Evolutionary conservation across 2,113 vertebrate species (phyloP).

Genomic region (Sylvilagus bachmani): DNA sequence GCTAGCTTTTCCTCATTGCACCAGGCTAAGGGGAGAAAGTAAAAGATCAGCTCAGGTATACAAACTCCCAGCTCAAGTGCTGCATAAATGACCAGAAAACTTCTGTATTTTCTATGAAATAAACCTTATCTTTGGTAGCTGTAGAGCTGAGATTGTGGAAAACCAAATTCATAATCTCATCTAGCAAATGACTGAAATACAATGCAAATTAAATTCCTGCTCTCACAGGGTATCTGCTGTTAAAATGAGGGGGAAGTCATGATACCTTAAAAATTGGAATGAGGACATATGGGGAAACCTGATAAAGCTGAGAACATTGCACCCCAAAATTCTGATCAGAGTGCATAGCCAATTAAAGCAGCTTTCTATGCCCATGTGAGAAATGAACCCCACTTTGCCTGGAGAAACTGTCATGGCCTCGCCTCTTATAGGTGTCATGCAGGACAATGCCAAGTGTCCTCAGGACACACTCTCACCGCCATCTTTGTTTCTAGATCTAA

Average conservation of each 20-base stretch:
- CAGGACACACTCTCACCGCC: too few species aligned
- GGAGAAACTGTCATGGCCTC: background rate
- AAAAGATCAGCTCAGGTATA: background rate
- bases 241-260: too few species aligned
- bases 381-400: background rate
- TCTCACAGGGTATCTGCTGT: background rate
- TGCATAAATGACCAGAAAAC: background rate
- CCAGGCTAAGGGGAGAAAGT: background rate
- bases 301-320: background rate
- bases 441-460: too few species aligned
- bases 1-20: background rate
- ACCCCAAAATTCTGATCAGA: background rate
- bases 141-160: background rate
- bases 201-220: too few species aligned
- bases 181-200: background rate
- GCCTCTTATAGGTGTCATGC: accelerated
- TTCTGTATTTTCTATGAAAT: background rate
- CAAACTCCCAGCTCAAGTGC: background rate
- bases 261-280: background rate
- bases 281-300: background rate
- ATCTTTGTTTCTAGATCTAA: background rate
- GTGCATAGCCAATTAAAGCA: background rate
- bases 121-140: background rate
- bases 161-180: background rate
- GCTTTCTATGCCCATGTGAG: background rate